A percentile compares a stretch with the other conserved stretches of the same genome.
These are phyloP conservation scores for Coptodon bakossiorum DNA, from an alignment of 2,113 vertebrate species.

Conservation along the genomic window DNA sequence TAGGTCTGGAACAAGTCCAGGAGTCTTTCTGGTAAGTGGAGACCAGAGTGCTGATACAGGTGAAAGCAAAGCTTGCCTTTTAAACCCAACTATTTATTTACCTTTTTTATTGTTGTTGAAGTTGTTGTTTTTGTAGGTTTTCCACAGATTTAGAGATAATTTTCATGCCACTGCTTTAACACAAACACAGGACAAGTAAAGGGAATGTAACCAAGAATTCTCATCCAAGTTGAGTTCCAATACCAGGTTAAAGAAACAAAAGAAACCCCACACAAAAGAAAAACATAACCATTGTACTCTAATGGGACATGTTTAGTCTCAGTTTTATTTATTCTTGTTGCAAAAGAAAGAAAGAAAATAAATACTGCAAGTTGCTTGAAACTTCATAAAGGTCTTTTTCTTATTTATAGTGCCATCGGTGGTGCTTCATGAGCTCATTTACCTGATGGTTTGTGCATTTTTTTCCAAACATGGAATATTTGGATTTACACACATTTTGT, in stretches of 20 bases:
- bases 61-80: not conserved
- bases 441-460: not conserved
- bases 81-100: not conserved
- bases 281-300: not conserved
- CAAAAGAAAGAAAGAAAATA: not conserved
- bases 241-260: not conserved
- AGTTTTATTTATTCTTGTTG: not conserved
- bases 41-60: not conserved
- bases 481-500: not conserved
- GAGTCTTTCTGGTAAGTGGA: not conserved
- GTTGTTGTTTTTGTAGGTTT: not conserved
- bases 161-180: not conserved
- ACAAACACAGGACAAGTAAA: not conserved
- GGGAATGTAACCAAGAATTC: not conserved
- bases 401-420: not conserved
- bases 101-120: not conserved
- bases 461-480: not conserved
- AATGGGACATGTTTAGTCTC: not conserved
- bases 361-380: not conserved
- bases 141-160: not conserved
- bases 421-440: not conserved
- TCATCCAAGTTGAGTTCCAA: not conserved
- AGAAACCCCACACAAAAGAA: not conserved
- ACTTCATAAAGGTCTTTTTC: not conserved
- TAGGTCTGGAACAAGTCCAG: slow-evolving; percentile 20